Percentiles rank a stretch among this genome's conserved stretches.
These are phyloP conservation scores for Megathymus violae DNA, from an alignment of 1,140 invertebrate species.

Conservation along the genomic window DNA sequence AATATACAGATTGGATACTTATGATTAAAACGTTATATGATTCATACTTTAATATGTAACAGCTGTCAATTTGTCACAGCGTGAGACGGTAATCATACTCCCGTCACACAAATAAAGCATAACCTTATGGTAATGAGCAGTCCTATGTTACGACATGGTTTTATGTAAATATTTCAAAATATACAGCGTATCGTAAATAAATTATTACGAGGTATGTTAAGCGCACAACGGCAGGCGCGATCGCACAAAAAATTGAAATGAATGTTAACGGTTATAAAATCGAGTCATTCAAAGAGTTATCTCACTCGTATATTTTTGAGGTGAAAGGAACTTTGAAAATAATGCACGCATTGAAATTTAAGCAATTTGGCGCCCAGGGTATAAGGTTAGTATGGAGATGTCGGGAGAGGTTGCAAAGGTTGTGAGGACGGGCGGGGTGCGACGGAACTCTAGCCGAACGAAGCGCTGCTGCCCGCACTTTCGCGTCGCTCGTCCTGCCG, in stretches of 20 bases:
- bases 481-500: slow-evolving; percentile 48
- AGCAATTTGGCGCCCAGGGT: slow-evolving; percentile 41
- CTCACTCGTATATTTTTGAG: slow-evolving; percentile 8
- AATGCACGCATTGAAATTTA: slow-evolving; percentile 44
- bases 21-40: too few relatives aligned
- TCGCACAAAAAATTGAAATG: background rate
- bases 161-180: too few relatives aligned
- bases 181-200: too few relatives aligned
- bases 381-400: slow-evolving; percentile 40
- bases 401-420: slow-evolving; percentile 42
- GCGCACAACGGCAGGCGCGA: too few relatives aligned
- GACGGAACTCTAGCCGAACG: slow-evolving; percentile 37
- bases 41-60: too few relatives aligned
- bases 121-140: too few relatives aligned
- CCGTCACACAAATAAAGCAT: too few relatives aligned
- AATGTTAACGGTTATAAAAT: background rate
- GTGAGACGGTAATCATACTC: too few relatives aligned
- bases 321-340: slow-evolving; percentile 21
- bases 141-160: too few relatives aligned
- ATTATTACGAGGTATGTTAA: too few relatives aligned
- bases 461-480: slow-evolving; percentile 51
- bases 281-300: background rate
- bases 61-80: too few relatives aligned
- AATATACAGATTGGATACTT: too few relatives aligned
- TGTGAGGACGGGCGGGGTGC: slow-evolving; percentile 48